phyloP scores from a whole-genome alignment of 2,113 vertebrate genomes.

The Eurystomus gularis region DNA sequence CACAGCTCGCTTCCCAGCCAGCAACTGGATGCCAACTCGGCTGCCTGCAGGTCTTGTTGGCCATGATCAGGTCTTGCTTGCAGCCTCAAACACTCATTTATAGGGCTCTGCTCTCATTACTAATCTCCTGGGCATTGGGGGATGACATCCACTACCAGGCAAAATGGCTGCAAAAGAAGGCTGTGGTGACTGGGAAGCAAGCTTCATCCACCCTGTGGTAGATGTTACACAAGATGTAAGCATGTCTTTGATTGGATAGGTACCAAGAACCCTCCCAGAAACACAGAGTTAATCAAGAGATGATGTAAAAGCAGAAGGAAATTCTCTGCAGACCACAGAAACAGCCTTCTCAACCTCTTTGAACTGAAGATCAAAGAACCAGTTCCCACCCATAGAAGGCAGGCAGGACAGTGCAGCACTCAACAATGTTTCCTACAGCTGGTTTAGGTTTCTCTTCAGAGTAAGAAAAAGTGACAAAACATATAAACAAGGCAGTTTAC shows the following conservation, averaged over 20 bases:
- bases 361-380: slow-evolving; percentile 59
- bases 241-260: not conserved
- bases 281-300: not conserved
- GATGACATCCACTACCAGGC: accelerated
- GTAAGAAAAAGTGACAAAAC: not conserved
- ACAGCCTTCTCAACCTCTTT: slow-evolving; percentile 30
- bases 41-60: not conserved
- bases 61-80: accelerated
- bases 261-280: not conserved
- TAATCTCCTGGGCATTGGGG: accelerated
- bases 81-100: accelerated
- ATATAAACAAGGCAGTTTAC: not conserved
- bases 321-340: slow-evolving; percentile 17
- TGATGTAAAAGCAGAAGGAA: not conserved
- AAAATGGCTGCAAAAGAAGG: not conserved
- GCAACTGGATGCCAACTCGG: not conserved
- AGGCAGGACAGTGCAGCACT: not conserved
- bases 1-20: not conserved
- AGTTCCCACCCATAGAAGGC: not conserved
- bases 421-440: not conserved
- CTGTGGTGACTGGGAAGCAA: not conserved
- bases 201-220: not conserved
- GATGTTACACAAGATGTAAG: not conserved
- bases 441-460: not conserved
- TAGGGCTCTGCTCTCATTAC: accelerated